Conservation (phyloP, 1,140 invertebrate genomes). For the Zaprionus camerounensis region DNA sequence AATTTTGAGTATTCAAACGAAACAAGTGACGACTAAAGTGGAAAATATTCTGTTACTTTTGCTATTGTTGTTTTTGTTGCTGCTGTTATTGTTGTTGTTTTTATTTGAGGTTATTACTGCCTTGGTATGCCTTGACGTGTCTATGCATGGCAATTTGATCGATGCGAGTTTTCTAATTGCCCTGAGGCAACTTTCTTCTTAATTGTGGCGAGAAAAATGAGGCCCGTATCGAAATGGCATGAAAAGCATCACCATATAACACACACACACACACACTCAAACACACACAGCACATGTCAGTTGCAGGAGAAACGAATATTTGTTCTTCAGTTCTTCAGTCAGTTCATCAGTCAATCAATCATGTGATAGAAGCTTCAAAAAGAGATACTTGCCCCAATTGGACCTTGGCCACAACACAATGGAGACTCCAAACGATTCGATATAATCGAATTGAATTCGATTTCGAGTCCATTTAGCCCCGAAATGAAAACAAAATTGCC, state of each 20-base stretch:
- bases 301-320: constrained; percentile 47
- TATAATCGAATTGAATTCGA: constrained; percentile 9
- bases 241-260: constrained; percentile 59
- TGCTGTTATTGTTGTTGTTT: constrained; percentile 6
- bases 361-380: constrained; percentile 64
- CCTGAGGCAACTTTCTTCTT: constrained; percentile 75
- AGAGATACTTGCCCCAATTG: constrained; percentile 60
- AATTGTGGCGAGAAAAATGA: constrained; percentile 81
- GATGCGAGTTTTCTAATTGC: constrained; percentile 81
- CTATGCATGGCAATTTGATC: constrained; percentile 61
- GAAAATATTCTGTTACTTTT: background rate
- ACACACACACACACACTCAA: background rate
- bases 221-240: constrained; percentile 80
- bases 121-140: constrained; percentile 40
- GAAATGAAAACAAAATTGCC: constrained; percentile 74
- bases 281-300: constrained; percentile 15
- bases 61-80: background rate
- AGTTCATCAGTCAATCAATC: constrained; percentile 62
- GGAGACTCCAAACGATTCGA: constrained; percentile 11
- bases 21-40: constrained; percentile 22
- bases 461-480: constrained; percentile 58
- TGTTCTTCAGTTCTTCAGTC: constrained; percentile 36
- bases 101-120: background rate
- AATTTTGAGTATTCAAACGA: constrained; percentile 7
- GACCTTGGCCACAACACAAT: constrained; percentile 59